Evolutionary conservation across 2,113 vertebrate species (phyloP).

Genomic region (Tetrao urogallus): DNA sequence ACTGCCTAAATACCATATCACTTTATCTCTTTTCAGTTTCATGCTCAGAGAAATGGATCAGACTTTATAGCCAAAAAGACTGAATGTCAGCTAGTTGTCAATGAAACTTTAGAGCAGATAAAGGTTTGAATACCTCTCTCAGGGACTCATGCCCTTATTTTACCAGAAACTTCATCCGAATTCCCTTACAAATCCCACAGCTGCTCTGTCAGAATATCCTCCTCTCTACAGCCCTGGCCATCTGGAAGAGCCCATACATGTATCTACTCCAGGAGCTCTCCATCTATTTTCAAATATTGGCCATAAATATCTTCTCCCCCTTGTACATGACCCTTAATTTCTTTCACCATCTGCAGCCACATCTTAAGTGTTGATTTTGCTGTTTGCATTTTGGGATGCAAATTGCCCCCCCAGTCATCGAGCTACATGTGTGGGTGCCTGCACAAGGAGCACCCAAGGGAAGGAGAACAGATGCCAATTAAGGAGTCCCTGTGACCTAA

Average conservation of each 20-base stretch:
- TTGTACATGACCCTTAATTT: neutral
- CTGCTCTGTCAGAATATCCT: neutral
- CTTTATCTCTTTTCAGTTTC: neutral
- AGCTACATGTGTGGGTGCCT: neutral
- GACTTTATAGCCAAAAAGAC: neutral
- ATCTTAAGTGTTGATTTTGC: neutral
- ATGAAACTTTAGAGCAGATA: neutral
- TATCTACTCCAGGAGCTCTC: neutral
- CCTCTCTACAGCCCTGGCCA: neutral
- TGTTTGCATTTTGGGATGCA: accelerated
- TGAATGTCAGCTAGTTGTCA: neutral
- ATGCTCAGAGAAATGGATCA: neutral
- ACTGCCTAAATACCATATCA: neutral
- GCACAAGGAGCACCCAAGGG: accelerated
- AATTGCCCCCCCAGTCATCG: accelerated
- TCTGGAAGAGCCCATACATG: neutral
- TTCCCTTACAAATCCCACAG: neutral
- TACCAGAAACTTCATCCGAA: neutral
- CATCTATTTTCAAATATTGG: neutral
- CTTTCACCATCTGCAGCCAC: neutral
- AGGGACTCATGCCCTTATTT: neutral
- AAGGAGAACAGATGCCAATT: neutral
- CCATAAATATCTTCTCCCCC: neutral
- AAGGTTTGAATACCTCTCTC: neutral
- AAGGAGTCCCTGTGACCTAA: too few relatives aligned